These are phyloP conservation scores for Dreissena rostriformis DNA, from an alignment of 1,140 invertebrate species.

Conservation along the genomic window DNA sequence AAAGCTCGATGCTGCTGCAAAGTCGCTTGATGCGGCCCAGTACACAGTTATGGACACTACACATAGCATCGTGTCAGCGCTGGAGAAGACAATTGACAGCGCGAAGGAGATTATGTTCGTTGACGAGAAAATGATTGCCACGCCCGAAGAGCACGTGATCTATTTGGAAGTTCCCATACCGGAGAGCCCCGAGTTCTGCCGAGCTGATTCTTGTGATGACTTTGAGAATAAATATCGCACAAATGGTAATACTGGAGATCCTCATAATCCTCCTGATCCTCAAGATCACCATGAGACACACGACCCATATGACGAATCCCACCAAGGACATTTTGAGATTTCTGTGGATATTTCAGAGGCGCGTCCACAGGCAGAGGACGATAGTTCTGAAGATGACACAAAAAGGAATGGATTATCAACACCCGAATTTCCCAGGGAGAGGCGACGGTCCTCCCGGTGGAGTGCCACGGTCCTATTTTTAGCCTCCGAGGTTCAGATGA, in stretches of 20 bases:
- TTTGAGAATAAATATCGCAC: background rate
- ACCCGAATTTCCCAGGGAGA: background rate
- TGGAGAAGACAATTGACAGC: constrained; percentile 32
- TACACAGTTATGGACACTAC: background rate
- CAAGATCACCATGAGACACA: too few relatives aligned
- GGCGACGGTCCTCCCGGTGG: constrained; percentile 27
- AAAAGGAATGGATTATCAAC: constrained; percentile 34
- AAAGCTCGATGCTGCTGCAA: constrained; percentile 19
- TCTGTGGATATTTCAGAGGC: constrained; percentile 40
- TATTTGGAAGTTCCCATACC: background rate
- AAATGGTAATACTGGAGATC: background rate
- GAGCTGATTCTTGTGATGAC: background rate
- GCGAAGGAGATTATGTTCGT: constrained; percentile 16
- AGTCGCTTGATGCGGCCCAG: background rate
- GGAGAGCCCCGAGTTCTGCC: background rate
- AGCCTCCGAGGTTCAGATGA: constrained; percentile 47
- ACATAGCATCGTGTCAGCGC: background rate
- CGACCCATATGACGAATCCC: background rate
- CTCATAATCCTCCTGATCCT: too few relatives aligned
- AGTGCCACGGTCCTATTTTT: constrained; percentile 47
- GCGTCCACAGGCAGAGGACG: background rate
- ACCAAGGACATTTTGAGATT: constrained; percentile 26
- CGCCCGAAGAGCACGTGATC: constrained; percentile 4
- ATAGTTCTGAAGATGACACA: constrained; percentile 3
- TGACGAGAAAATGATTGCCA: background rate